phyloP scores from a whole-genome alignment of 2,797 vertebrate species.

The Orestias chungarensis region DNA sequence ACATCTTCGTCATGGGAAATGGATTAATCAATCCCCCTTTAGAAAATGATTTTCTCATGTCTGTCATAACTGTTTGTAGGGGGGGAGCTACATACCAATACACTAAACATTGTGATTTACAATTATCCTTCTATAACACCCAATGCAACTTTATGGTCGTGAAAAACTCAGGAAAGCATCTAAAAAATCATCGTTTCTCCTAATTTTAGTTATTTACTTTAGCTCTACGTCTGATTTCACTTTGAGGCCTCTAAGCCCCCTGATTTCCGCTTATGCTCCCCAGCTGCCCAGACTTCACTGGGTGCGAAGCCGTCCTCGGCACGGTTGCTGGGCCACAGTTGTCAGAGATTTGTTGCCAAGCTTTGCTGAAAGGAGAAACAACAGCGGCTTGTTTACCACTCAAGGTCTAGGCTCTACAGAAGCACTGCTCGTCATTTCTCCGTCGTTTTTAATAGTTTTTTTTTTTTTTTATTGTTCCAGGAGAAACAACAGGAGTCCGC shows the following conservation, averaged over 20 bases:
- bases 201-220: constrained; percentile 25
- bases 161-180: too few species aligned
- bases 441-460: not conserved
- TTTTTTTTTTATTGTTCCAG: too few species aligned
- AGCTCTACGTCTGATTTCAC: constrained; percentile 17
- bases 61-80: not conserved
- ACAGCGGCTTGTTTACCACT: constrained; percentile 9
- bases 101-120: not conserved
- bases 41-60: not conserved
- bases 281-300: constrained; percentile 34
- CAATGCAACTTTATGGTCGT: not conserved
- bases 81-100: not conserved
- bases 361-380: constrained; percentile 18
- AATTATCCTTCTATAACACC: not conserved
- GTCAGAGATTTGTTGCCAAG: constrained; percentile 57
- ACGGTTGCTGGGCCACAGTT: constrained; percentile 56
- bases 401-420: not conserved
- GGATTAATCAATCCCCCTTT: not conserved
- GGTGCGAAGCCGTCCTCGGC: constrained; percentile 44
- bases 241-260: constrained; percentile 50
- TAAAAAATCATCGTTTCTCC: too few species aligned
- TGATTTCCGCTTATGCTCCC: constrained; percentile 58
- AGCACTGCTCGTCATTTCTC: not conserved
- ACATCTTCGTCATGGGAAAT: too few species aligned
- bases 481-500: not conserved